phyloP scores from a whole-genome alignment of 2,888 invertebrate genomes.

The Peribatodes rhomboidaria region DNA sequence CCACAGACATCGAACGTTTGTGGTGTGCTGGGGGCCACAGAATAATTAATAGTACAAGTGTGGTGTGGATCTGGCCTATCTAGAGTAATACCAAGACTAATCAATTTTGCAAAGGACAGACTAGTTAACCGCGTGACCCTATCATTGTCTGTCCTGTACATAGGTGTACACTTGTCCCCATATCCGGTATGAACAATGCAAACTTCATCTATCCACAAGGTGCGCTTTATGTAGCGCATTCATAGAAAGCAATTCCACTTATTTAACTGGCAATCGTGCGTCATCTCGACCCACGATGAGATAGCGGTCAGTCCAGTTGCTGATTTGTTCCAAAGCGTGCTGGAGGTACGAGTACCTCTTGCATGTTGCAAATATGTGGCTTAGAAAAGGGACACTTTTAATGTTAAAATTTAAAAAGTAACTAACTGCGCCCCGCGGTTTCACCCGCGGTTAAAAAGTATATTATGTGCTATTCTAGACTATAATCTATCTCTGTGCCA shows the following conservation, averaged over 20 bases:
- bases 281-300: neutral
- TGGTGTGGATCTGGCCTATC: neutral
- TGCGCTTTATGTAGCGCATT: neutral
- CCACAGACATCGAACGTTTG: too few relatives aligned
- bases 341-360: neutral
- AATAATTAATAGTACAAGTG: too few relatives aligned
- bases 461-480: too few relatives aligned
- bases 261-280: neutral
- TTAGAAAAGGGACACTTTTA: too few relatives aligned
- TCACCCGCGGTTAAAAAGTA: too few relatives aligned
- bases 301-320: slow-evolving; percentile 1
- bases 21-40: too few relatives aligned
- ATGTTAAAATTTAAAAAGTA: too few relatives aligned
- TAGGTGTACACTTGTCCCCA: too few relatives aligned
- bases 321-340: neutral
- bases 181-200: neutral
- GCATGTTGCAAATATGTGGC: too few relatives aligned
- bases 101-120: neutral
- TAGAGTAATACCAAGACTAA: neutral
- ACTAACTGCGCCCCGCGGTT: too few relatives aligned
- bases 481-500: too few relatives aligned
- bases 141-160: too few relatives aligned
- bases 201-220: neutral
- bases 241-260: neutral
- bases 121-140: neutral